Conservation (phyloP, 2,113 vertebrate genomes). For the Cygnus atratus region DNA sequence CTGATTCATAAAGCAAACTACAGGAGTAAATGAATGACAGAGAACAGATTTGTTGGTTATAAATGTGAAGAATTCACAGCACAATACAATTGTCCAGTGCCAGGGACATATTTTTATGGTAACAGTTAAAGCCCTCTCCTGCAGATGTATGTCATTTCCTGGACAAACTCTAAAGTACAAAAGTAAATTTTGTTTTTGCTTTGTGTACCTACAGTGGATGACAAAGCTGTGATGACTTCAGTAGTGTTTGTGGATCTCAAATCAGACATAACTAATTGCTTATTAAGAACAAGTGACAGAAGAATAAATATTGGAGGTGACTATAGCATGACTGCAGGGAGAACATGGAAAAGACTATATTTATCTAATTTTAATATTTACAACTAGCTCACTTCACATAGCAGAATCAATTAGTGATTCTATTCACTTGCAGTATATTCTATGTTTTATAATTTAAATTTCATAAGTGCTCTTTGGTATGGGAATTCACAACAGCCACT, state of each 20-base stretch:
- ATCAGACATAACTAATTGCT: not conserved
- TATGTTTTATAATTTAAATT: not conserved
- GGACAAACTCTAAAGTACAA: not conserved
- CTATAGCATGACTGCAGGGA: not conserved
- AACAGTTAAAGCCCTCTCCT: not conserved
- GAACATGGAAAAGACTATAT: not conserved
- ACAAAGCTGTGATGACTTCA: not conserved
- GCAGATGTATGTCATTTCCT: not conserved
- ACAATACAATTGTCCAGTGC: not conserved
- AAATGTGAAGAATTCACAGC: not conserved
- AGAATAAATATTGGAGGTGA: not conserved
- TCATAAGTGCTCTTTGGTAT: not conserved
- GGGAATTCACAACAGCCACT: not conserved
- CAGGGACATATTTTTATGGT: not conserved
- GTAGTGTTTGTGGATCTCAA: not conserved
- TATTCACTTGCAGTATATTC: not conserved
- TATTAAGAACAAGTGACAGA: not conserved
- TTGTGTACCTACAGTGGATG: not conserved
- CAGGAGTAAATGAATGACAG: not conserved
- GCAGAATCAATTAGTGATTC: not conserved
- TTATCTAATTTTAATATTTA: not conserved
- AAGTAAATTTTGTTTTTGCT: not conserved
- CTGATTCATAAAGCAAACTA: conserved; percentile 1
- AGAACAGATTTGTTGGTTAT: conserved; percentile 11
- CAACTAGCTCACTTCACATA: not conserved